phyloP scores from a whole-genome alignment of 2,113 vertebrate species.

The Peromyscus polionotus region DNA sequence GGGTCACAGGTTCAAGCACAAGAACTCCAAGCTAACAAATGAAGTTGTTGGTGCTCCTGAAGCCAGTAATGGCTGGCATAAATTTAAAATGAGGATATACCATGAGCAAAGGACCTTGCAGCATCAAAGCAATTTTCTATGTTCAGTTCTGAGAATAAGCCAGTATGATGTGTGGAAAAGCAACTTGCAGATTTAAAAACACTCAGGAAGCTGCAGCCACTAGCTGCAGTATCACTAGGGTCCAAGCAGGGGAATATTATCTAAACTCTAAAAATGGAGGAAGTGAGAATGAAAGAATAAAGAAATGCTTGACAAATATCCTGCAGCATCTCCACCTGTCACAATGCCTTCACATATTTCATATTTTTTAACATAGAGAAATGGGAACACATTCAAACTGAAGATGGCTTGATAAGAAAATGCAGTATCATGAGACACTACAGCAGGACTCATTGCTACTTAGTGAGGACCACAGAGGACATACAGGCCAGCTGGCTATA shows the following conservation, averaged over 20 bases:
- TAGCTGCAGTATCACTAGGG: not conserved
- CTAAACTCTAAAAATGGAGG: not conserved
- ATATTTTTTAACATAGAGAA: not conserved
- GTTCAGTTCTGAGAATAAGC: not conserved
- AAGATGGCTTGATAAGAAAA: not conserved
- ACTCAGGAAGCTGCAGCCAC: not conserved
- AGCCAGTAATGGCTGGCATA: not conserved
- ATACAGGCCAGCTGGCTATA: rapidly evolving
- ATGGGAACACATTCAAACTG: not conserved
- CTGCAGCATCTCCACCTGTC: not conserved
- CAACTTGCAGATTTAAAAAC: not conserved
- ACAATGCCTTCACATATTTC: not conserved
- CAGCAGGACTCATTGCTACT: not conserved
- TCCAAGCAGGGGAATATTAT: not conserved
- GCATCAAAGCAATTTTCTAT: not conserved
- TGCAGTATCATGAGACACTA: no score
- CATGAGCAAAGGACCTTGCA: not conserved
- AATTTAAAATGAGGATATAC: not conserved
- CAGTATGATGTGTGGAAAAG: not conserved
- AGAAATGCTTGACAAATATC: not conserved
- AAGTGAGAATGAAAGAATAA: not conserved
- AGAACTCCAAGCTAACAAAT: not conserved
- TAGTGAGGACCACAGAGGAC: not conserved
- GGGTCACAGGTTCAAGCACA: not conserved
- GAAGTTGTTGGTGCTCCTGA: not conserved